Evolutionary conservation across 2,797 vertebrate species (phyloP), one percentile per base, ranked within the genome.

Genomic region (Tolypeutes matacus): DNA sequence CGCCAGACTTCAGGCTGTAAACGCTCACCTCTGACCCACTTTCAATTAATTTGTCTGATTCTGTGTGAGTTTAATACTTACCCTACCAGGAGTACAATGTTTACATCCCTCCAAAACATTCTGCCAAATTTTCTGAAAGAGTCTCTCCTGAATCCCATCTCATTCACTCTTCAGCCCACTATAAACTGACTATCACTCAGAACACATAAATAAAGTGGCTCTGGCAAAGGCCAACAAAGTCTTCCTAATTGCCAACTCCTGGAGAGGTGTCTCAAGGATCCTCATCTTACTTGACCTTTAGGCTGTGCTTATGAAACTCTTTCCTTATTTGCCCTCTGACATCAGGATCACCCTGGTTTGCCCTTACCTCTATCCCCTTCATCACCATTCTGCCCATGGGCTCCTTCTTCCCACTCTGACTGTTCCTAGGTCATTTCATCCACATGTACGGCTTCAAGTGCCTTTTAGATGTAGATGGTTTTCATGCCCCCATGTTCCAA

Each of bases 281-380:
- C 80, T 93, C 88, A 87, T 86, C 88, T 94, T 84, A 78, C 88
- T 92, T 93, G 95, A 95, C 81, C 85, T 95, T 96, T 87, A 72
- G 36, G 29, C 78, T 29, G 0, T 90, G 72, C 77, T 94, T 83
- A 77, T 77, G 88, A 93, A 65, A 80, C 46, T 86, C 34, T 75
- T 76, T 91, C 76, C 70, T 95, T 36, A 21, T 73, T 78, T 93
- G 58, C 76, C 75, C 90, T 86, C 49, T 84, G 95, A 90, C 65
- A 67, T 89, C 60, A 92, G 20, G 12, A 36, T 56, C 20, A 29
- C 56, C 62, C 70, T 95, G 51, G 34, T 56, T 93, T 89, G 39
- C 88, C 60, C 67, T 96, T 67, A 73, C 31, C 11, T 85, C 60
- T 83, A 11, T 60, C 75, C 27, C 76, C 29, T 39, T 58, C 49